Evolutionary conservation across 2,113 vertebrate genomes (phyloP).

Genomic region (Cnemophilus loriae): DNA sequence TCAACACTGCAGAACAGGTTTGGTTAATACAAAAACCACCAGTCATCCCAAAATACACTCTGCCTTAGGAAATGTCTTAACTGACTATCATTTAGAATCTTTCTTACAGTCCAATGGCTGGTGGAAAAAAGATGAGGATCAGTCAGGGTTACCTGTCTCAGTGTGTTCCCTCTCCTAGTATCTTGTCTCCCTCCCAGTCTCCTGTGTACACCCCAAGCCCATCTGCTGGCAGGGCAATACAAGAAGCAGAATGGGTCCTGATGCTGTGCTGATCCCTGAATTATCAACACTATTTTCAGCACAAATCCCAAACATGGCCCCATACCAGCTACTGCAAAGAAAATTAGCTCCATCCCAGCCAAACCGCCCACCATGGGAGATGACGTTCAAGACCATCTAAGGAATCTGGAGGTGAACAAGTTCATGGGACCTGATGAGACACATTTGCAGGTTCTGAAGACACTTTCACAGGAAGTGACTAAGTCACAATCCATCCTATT

Average conservation of each 20-base stretch:
- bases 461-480: not conserved
- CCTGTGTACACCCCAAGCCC: not conserved
- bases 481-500: not conserved
- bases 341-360: not conserved
- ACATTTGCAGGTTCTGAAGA: not conserved
- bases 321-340: not conserved
- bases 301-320: not conserved
- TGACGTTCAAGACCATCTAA: not conserved
- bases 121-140: not conserved
- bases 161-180: not conserved
- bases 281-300: not conserved
- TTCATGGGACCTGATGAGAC: not conserved
- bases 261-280: not conserved
- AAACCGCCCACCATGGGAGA: fast-evolving
- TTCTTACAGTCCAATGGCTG: not conserved
- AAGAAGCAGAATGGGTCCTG: not conserved
- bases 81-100: not conserved
- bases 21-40: not conserved
- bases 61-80: not conserved
- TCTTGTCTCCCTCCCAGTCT: not conserved
- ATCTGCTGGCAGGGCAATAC: not conserved
- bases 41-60: not conserved
- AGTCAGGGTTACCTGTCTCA: not conserved
- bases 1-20: not conserved
- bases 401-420: not conserved